These are phyloP conservation scores for Pseudococcus jackbeardsleyi DNA, from an alignment of 2,888 invertebrate genomes.

Conservation along the genomic window DNA sequence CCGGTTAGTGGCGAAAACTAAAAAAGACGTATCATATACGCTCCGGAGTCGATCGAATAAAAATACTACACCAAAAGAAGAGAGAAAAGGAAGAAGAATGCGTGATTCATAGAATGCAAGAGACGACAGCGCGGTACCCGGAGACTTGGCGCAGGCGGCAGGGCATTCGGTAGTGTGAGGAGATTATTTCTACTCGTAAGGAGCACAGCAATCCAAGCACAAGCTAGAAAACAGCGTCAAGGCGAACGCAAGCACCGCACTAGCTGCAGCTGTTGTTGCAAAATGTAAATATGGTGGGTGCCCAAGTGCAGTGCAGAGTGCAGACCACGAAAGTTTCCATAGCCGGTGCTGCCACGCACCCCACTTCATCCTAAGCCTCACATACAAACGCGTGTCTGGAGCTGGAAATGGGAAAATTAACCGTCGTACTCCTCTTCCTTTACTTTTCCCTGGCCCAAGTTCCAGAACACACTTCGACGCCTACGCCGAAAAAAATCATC, in stretches of 20 bases:
- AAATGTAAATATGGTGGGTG: conserved; percentile 41
- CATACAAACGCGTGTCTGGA: neutral
- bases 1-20: neutral
- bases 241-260: neutral
- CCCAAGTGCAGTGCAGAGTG: neutral
- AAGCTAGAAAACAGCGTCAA: neutral
- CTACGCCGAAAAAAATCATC: too few species aligned
- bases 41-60: conserved; percentile 21
- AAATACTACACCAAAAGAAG: conserved; percentile 32
- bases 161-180: neutral
- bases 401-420: conserved; percentile 35
- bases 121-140: neutral
- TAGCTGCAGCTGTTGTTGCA: neutral
- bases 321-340: neutral
- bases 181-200: neutral
- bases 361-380: neutral
- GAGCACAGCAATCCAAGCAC: neutral
- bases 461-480: too few species aligned
- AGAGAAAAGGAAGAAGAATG: conserved; percentile 22
- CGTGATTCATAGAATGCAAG: conserved; percentile 41
- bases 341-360: neutral
- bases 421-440: neutral
- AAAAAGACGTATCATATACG: conserved; percentile 23
- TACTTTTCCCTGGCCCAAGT: neutral
- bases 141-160: neutral